These are phyloP conservation scores for Discoglossus pictus DNA, from an alignment of 2,797 vertebrate genomes.

Conservation along the genomic window DNA sequence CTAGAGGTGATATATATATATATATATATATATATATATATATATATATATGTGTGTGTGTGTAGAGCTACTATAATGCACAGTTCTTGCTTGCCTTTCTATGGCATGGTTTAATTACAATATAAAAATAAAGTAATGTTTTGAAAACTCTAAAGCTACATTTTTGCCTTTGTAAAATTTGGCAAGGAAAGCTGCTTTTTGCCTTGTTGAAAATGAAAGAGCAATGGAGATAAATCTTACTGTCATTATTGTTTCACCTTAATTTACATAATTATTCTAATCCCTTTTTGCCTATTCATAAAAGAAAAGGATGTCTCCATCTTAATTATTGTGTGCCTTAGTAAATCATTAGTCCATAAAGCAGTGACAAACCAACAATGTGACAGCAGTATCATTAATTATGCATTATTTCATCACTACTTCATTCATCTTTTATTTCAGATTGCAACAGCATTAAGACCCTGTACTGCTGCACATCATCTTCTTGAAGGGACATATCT, in stretches of 20 bases:
- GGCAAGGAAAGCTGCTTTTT: constrained; percentile 6
- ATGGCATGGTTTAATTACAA: too few relatives aligned
- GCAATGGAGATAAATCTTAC: constrained; percentile 18
- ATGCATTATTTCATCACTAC: too few relatives aligned
- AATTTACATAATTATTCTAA: constrained; percentile 36
- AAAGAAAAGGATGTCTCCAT: constrained; percentile 5
- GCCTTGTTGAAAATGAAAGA: constrained; percentile 11
- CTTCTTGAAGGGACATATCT: too few relatives aligned
- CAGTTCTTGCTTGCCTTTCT: too few relatives aligned
- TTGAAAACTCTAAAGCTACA: constrained; percentile 4
- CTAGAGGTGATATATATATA: too few relatives aligned
- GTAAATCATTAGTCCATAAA: constrained; percentile 16
- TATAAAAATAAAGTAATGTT: too few relatives aligned
- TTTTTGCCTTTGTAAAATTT: constrained; percentile 3
- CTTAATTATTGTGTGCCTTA: neutral
- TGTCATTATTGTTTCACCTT: constrained; percentile 17
- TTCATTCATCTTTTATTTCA: too few relatives aligned
- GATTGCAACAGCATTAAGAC: too few relatives aligned
- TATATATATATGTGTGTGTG: too few relatives aligned
- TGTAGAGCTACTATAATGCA: too few relatives aligned
- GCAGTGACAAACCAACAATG: constrained; percentile 1
- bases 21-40: too few relatives aligned
- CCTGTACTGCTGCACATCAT: too few relatives aligned
- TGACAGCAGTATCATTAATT: constrained; percentile 4
- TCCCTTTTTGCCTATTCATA: constrained; percentile 21